Evolutionary conservation across 30 jellyfish, hydroid and myxozoan genomes (phyloP).

Genomic region (Chironex yamaguchii): DNA sequence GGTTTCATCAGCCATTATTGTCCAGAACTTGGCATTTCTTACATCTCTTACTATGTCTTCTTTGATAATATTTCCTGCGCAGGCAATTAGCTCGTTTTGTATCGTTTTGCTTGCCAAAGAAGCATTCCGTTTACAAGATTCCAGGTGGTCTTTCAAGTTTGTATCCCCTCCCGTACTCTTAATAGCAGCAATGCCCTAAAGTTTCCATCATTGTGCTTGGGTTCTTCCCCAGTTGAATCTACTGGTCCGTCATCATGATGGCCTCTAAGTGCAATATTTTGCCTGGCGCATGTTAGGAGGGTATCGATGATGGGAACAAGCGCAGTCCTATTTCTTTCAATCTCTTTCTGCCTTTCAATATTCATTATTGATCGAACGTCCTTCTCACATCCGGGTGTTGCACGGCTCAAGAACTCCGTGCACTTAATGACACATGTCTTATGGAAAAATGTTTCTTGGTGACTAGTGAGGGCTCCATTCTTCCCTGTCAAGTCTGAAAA

Average conservation of each 20-base stretch:
- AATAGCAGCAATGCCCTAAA: conserved; percentile 15
- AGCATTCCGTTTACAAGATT: conserved; percentile 41
- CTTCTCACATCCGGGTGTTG: conserved; percentile 18
- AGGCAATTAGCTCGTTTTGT: conserved; percentile 43
- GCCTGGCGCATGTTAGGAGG: no score
- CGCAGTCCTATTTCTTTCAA: conserved; percentile 18
- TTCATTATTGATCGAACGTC: conserved; percentile 8
- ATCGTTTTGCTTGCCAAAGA: conserved; percentile 25
- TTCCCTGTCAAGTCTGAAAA: conserved; percentile 25
- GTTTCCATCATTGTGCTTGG: conserved; percentile 19
- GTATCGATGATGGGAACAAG: no score
- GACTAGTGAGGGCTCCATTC: conserved; percentile 36
- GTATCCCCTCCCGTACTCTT: conserved; percentile 49
- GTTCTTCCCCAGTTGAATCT: conserved; percentile 16
- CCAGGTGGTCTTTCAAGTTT: conserved; percentile 17
- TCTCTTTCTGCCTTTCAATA: conserved; percentile 15
- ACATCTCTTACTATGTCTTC: conserved; percentile 6
- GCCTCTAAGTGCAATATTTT: no score
- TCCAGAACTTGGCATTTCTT: conserved; percentile 12
- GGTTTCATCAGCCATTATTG: conserved; percentile 27
- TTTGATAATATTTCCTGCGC: conserved; percentile 15
- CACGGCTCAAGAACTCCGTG: conserved; percentile 1
- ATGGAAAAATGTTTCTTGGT: conserved; percentile 11
- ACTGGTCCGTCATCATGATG: conserved; percentile 20
- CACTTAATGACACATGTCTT: not conserved